phyloP scores from a whole-genome alignment of 2,797 vertebrate species.

The Pantherophis vulpinus region DNA sequence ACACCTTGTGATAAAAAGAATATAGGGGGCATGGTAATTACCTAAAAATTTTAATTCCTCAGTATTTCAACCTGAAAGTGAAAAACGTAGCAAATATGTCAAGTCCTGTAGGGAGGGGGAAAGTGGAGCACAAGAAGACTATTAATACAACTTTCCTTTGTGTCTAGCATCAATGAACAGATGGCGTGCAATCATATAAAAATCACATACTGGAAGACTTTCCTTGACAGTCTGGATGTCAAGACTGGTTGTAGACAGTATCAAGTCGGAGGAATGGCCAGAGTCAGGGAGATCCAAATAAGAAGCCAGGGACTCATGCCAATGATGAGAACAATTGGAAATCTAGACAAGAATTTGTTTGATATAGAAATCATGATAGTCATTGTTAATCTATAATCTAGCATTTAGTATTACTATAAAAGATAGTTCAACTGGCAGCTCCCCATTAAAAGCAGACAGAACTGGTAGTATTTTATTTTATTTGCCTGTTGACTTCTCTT shows the following conservation, averaged over 20 bases:
- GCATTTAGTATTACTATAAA: not conserved
- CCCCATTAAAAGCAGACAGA: not conserved
- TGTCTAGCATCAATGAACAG: slow-evolving; percentile 55
- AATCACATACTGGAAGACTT: slow-evolving; percentile 26
- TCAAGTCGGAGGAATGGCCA: not conserved
- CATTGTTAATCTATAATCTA: not conserved
- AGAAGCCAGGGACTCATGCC: not conserved
- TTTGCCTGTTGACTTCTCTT: not conserved
- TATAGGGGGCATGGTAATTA: not conserved
- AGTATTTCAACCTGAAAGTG: not conserved
- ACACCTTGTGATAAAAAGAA: not conserved
- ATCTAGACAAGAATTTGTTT: not conserved
- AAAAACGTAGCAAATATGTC: not conserved
- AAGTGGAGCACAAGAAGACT: slow-evolving; percentile 7
- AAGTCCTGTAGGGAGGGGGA: slow-evolving; percentile 20
- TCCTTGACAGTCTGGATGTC: not conserved
- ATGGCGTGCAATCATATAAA: slow-evolving; percentile 54
- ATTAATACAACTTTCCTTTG: slow-evolving; percentile 48
- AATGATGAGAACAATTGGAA: not conserved
- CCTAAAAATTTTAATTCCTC: not conserved
- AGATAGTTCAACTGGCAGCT: not conserved
- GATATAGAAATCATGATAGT: not conserved
- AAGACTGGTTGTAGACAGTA: not conserved
- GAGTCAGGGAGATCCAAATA: not conserved
- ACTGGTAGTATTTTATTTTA: not conserved